Base-by-base conservation (phyloP, 2,797 vertebrate species). In the Pangasius djambal region DNA sequence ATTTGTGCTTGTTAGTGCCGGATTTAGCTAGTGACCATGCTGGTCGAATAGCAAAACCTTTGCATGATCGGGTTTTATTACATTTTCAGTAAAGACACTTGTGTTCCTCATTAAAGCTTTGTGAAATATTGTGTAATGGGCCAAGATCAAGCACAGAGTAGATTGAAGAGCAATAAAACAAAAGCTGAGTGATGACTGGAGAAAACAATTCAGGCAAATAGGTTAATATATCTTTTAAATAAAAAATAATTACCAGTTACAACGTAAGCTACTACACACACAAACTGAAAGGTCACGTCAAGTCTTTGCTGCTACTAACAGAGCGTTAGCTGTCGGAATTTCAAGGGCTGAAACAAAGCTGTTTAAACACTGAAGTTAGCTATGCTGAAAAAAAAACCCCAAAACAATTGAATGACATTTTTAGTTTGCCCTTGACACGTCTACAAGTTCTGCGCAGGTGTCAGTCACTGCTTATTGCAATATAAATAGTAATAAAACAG, bases 381-480 rank as follows among this genome's bases (percentile, higher is more conserved):
- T 63, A 18, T 74, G 34, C 28, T 69, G 3, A 6, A 77, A 67
- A 78, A 84, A 61, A 61, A 18, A 48, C n/a, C n/a, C n/a, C 3
- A 44, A 44, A 83, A 78, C 48, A 48, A 48, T 48, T 48, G 8
- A 9, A 70, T 20, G 34, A 72, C 6, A 72, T 72, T 72, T 67
- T 8, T 18, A 70, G 16, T 83, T 81, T 70, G 86, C 59, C 5
- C 57, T 79, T 55, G 77, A 59, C 18, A 57, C 22, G 61, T 70
- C 1, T 90, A 63, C 84, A 92, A 88, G 88, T 92, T 92, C 90
- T 91, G 31, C 22, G 52, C 52, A 81, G 20, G 52, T 93, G 87
- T 86, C 85, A 88, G 87, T 86, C 79, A 86, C 87, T 88, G 91
- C 82, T 92, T 92, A 89, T 87, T 86, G 74, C 79, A 86, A 57